Conservation (phyloP, 2,113 vertebrate genomes). For the Hemiprocne comata region DNA sequence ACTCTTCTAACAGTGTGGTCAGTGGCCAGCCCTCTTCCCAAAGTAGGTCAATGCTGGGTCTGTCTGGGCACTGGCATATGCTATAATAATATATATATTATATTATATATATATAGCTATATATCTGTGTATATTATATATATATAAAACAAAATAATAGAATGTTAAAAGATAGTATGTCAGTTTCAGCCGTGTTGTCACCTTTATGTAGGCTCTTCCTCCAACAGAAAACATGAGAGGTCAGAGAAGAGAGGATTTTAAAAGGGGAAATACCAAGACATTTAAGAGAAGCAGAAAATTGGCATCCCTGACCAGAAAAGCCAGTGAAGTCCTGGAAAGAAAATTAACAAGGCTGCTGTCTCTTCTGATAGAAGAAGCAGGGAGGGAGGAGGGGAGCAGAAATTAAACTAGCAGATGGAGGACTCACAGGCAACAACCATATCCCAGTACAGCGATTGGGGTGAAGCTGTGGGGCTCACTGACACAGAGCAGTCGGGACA, state of each 20-base stretch:
- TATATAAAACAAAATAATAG: neutral
- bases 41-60: fast-evolving
- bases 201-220: neutral
- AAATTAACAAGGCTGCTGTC: neutral
- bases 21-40: neutral
- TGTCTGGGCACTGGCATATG: fast-evolving
- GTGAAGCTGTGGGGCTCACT: neutral
- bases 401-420: neutral
- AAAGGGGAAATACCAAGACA: neutral
- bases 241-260: neutral
- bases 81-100: neutral
- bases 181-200: neutral
- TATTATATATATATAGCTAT: neutral
- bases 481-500: neutral
- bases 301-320: neutral
- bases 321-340: slow-evolving; percentile 5
- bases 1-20: neutral
- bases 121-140: neutral
- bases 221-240: neutral
- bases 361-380: neutral
- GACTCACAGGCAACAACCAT: neutral
- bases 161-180: neutral
- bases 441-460: neutral
- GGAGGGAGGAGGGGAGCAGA: neutral
- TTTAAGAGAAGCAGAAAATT: neutral